Base-by-base conservation (phyloP, 2,797 vertebrate species). In the Crotalus adamanteus region DNA sequence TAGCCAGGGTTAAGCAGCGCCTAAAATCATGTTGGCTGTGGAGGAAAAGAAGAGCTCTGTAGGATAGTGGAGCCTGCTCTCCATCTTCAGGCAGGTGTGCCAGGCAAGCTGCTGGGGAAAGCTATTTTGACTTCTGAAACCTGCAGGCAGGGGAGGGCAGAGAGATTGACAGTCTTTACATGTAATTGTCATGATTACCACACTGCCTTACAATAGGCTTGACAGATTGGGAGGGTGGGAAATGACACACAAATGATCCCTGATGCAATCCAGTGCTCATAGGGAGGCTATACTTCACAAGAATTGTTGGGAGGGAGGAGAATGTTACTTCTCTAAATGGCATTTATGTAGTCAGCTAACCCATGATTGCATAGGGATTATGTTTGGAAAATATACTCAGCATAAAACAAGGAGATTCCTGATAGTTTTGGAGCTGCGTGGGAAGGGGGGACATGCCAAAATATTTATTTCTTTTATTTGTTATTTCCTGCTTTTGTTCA, bases 81-180 rank as follows among this genome's bases (percentile, higher is more conserved):
- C 96, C 95, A 94, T 95, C 95, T 95, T 91, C 89, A 96, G 95
- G 94, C 96, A 96, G 95, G 96, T 95, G 95, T 90, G 95, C 95
- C 94, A 95, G 95, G 94, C 93, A 95, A 97, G 95, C 95, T 97
- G 94, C 85, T 95, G 86, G 96, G 94, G 94, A 95, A 92, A 95
- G 95, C 95, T 93, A 94, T 94, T 95, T 95, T 96, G 96, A 96
- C 96, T 97, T 96, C 96, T 96, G 92, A 97, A 97, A 83, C 37
- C 73, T 83, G 73, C 73, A 96, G 95, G 94, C 93, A 94, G 95
- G 95, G 92, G 94, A 88, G 89, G 22, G 92, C 20, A 88, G 56
- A 57, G n/a, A 63, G 92, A 60, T 6, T 42, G 78, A 47, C 94
- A 95, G 86, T 73, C 91, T 95, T 96, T 96, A 95, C 95, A 93